These are phyloP conservation scores for Talpa occidentalis DNA, from an alignment of 2,113 vertebrate species.

Conservation along the genomic window DNA sequence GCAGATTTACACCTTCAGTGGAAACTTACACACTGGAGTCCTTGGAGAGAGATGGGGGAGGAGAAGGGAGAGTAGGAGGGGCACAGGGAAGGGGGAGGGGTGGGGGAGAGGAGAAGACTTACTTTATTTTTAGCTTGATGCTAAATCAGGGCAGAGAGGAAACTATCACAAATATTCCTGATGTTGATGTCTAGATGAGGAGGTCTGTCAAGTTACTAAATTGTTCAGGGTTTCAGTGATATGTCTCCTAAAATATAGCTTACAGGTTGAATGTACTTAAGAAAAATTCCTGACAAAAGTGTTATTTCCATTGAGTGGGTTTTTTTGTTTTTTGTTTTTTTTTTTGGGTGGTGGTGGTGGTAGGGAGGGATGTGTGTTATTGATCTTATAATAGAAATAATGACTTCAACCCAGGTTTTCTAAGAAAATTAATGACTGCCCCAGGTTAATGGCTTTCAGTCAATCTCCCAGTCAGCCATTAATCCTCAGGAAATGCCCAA, in stretches of 20 bases:
- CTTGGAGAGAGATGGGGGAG: neutral
- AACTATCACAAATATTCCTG: neutral
- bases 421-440: constrained; percentile 75
- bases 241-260: constrained; percentile 23
- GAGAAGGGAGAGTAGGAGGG: no score
- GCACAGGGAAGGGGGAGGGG: rapidly evolving
- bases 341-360: no score
- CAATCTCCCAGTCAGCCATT: constrained; percentile 69
- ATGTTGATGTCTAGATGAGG: neutral
- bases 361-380: constrained; percentile 54
- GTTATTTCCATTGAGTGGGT: neutral
- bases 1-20: constrained; percentile 67
- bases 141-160: constrained; percentile 24
- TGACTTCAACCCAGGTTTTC: constrained; percentile 70
- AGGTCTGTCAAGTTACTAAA: neutral
- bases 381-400: constrained; percentile 77
- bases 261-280: neutral
- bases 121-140: constrained; percentile 43
- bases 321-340: neutral
- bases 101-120: rapidly evolving
- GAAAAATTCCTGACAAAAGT: neutral
- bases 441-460: constrained; percentile 75
- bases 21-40: neutral
- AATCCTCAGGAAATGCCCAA: constrained; percentile 76
- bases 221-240: constrained; percentile 8